Evolutionary conservation across 1,140 invertebrate genomes (phyloP).

Genomic region (Chelonus insularis): DNA sequence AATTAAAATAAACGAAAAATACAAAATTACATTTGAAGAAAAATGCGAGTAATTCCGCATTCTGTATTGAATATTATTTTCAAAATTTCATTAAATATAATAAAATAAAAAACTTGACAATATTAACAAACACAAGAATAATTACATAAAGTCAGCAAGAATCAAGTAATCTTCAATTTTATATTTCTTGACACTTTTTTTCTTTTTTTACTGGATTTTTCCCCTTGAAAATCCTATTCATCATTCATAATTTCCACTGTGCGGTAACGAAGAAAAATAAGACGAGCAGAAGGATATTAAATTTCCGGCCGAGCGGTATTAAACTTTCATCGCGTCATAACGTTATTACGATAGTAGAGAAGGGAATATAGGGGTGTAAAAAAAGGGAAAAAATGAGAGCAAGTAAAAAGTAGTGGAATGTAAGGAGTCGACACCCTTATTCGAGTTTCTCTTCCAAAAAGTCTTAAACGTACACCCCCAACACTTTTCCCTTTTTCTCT

Average conservation of each 20-base stretch:
- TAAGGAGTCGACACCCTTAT: slow-evolving; percentile 30
- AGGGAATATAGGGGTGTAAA: neutral
- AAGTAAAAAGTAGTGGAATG: neutral
- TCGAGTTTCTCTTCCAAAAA: slow-evolving; percentile 27
- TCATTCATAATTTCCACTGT: slow-evolving; percentile 37
- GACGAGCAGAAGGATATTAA: slow-evolving; percentile 36
- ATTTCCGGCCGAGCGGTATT: slow-evolving; percentile 41
- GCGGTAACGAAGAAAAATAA: slow-evolving; percentile 28
- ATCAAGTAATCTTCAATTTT: slow-evolving; percentile 5
- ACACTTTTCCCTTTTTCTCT: slow-evolving; percentile 7
- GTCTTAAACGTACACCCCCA: slow-evolving; percentile 6
- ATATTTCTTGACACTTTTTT: neutral
- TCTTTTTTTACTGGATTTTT: slow-evolving; percentile 3
- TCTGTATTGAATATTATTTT: neutral
- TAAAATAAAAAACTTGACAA: too few relatives aligned
- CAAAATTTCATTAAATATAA: neutral
- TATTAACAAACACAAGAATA: neutral
- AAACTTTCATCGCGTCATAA: slow-evolving; percentile 44
- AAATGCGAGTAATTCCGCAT: too few relatives aligned
- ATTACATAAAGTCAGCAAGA: neutral
- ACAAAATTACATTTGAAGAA: too few relatives aligned
- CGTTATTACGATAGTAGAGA: slow-evolving; percentile 34
- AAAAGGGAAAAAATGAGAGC: slow-evolving; percentile 3
- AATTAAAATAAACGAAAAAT: too few relatives aligned
- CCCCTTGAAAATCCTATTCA: slow-evolving; percentile 32